Evolutionary conservation across 2,888 invertebrate species (phyloP), one percentile per base, ranked within the genome.

Genomic region (Pogonocherus hispidulus): DNA sequence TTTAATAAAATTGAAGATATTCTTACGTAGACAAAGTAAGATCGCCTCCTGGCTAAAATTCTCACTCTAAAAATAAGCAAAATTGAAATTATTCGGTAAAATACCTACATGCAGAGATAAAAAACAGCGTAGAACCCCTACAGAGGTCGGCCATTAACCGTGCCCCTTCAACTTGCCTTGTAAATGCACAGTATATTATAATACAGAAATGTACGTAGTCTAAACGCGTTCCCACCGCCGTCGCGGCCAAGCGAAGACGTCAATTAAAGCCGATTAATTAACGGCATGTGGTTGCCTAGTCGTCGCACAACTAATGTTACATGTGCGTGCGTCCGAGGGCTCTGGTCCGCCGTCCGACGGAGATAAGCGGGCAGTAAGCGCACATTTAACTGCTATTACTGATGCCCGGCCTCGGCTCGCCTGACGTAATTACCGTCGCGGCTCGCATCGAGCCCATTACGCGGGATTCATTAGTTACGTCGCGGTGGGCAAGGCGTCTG

Each of bases 341-440:
- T 59, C 52, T 41, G 35, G 70, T 69, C 57, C 63, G 67, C 60
- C 69, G 59, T 66, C 59, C 47, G 19, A 47, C 23, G 27, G 70
- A 72, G 74, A 76, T 77, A 77, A 77, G 72, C 72, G 65, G 70
- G 67, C 70, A 72, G 73, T 79, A 79, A 79, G 77, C 77, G 76
- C 73, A 77, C 78, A 78, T 78, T 78, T 76, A 79, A 71, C 72
- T 70, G 73, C 74, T 76, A 77, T 78, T 77, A 76, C 74, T 76
- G 76, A 79, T 79, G 77, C 77, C 71, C 69, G 71, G 66, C 60
- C 69, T 69, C 67, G 72, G 63, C 71, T 72, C 70, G 71, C 72
- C 74, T 77, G 77, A 77, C 78, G 75, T 76, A 79, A 78, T 78
- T 79, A 71, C 75, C 67, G 67, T 63, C 63, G 66, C 54, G 63